Evolutionary conservation across 2,888 invertebrate genomes (phyloP), one percentile per base, ranked within the genome.

Genomic region (Trypoxylon attenuatum): DNA sequence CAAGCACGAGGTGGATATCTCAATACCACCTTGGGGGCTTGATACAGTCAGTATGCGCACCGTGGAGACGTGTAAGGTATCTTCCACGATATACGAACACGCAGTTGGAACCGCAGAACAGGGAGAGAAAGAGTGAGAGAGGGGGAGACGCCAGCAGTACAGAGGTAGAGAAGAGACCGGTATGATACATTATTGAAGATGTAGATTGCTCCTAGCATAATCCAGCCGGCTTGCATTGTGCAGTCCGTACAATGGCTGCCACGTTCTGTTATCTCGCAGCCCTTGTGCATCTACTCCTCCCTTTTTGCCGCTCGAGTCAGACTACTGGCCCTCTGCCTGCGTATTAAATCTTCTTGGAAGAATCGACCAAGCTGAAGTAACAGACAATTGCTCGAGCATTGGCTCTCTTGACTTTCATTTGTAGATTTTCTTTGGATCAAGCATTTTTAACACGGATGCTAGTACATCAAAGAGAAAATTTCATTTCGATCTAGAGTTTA

Each of bases 151-250:
- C 52, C 43, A 66, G 65, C 66, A 63, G 61, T 63, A 75, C 64
- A 71, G 69, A 49, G 54, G 52, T 64, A 50, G 68, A 46, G 49
- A 73, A 62, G 65, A 62, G 60, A 53, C 66, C 65, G 41, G 71
- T 73, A 79, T 81, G 80, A 83, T 83, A 80, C 82, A 82, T 84
- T 76, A 81, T 73, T 70, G 79, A 79, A 84, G 83, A 84, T 84
- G 83, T 79, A 85, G 84, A 85, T 84, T 79, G 78, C 77, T 73
- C 76, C 59, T 66, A 67, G 77, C 72, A 79, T 78, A 77, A 76
- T 78, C 71, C 69, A 71, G 73, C 73, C 76, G 78, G 78, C 79
- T 79, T 79, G 80, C 83, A 85, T 85, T 84, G 85, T 83, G 77
- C 81, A 61, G 52, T 47, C 50, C 53, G 79, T 74, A 83, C 82